A percentile compares a stretch with the other conserved stretches of the same genome.
phyloP scores from a whole-genome alignment of 2,113 vertebrate species.

The Etheostoma spectabile region DNA sequence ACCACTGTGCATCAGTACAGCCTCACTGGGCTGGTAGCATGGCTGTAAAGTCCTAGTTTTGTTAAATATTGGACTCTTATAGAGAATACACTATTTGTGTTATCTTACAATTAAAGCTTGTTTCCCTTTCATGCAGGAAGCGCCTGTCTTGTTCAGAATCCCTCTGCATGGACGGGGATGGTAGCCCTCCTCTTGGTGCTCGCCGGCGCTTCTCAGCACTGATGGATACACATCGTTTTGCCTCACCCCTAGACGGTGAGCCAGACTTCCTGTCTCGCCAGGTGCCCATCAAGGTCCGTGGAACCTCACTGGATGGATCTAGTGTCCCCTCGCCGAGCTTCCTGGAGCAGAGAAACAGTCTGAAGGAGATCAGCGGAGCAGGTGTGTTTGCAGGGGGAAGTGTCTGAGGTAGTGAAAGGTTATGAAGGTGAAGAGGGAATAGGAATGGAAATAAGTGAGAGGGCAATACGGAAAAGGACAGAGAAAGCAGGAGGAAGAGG shows the following conservation, averaged over 20 bases:
- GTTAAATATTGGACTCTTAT: neutral
- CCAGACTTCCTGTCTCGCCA: slow-evolving; percentile 80
- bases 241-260: slow-evolving; percentile 87
- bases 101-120: neutral
- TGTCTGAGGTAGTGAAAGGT: neutral
- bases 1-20: neutral
- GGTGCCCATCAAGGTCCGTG: slow-evolving; percentile 72
- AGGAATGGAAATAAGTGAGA: neutral
- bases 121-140: slow-evolving; percentile 83
- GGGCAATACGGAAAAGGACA: neutral
- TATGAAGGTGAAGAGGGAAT: neutral
- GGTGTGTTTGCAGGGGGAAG: slow-evolving; percentile 71
- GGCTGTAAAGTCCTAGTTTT: neutral
- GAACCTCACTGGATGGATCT: slow-evolving; percentile 82
- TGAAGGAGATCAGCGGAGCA: slow-evolving; percentile 78
- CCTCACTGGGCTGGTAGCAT: neutral
- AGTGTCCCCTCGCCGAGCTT: slow-evolving; percentile 74
- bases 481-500: slow-evolving; percentile 8
- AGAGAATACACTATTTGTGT: neutral
- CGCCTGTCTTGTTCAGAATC: slow-evolving; percentile 91
- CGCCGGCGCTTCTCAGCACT: slow-evolving; percentile 92
- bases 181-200: slow-evolving; percentile 90
- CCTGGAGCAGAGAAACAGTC: slow-evolving; percentile 76
- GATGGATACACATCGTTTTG: slow-evolving; percentile 93
- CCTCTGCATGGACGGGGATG: slow-evolving; percentile 89